Evolutionary conservation across 1,140 invertebrate species (phyloP), one percentile per base, ranked within the genome.

Genomic region (Polypedilum vanderplanki): DNA sequence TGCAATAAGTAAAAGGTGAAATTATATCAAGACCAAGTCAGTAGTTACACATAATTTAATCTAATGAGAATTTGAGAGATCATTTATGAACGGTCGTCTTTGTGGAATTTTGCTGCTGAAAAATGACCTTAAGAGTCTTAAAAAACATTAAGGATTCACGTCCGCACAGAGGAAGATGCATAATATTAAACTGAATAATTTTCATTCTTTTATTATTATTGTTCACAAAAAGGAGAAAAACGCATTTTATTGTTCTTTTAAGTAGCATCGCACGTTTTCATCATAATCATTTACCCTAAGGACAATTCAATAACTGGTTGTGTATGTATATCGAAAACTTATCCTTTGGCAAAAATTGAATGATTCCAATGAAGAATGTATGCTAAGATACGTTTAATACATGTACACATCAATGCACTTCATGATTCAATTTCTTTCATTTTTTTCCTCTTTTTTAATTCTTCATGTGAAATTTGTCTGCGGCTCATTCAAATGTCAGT

Each of bases 251-350:
- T 57, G 46, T 57, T 57, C 46, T 12, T 57, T 15, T 57, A 57
- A 57, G 46, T 57, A 57, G 46, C 46, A 57, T 57, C 46, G 46
- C 46, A n/a, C 46, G 46, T 57, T 57, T 57, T 57, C 46, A 57
- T 57, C 46, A 57, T 57, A 57, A 57, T 57, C 46, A 57, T 57
- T 57, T 57, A n/a, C 46, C 46, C n/a, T 57, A 57, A 57, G 46
- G 46, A 57, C 46, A 57, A n/a, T 57, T 57, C 46, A 57, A 57
- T 57, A 57, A 57, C 46, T 57, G 46, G 46, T 57, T 57, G n/a
- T 57, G 46, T 57, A 57, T n/a, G 46, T 33, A 33, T 33, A 33
- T 15, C n/a, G 46, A 57, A 57, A n/a, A 57, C n/a, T n/a, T 57
- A 57, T 57, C 46, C 46, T 15, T n/a, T 57, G 46, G 46, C 46